Evolutionary conservation across 2,888 invertebrate genomes (phyloP).

Genomic region (Drosophila nr. medialis): DNA sequence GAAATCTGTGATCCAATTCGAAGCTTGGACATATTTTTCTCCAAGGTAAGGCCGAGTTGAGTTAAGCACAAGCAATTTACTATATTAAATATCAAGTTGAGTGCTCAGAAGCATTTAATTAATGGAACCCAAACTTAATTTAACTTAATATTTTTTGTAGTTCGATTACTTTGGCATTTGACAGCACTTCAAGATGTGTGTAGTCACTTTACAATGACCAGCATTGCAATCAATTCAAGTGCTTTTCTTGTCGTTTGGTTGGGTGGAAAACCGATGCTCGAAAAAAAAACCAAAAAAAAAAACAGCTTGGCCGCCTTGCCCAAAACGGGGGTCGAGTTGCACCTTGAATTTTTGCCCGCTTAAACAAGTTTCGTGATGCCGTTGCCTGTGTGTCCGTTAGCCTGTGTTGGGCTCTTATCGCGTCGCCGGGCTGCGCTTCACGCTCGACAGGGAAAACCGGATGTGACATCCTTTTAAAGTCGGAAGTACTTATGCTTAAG

Average conservation of each 20-base stretch:
- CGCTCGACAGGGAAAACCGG: slow-evolving; percentile 77
- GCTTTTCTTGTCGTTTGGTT: not conserved
- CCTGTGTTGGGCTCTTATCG: slow-evolving; percentile 61
- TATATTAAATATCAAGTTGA: not conserved
- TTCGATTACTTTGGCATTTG: slow-evolving; percentile 1
- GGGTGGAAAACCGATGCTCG: not conserved
- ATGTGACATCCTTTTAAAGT: slow-evolving; percentile 85
- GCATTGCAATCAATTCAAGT: slow-evolving; percentile 7
- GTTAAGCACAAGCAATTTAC: not conserved
- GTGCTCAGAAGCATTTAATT: not conserved
- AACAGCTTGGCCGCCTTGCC: slow-evolving; percentile 25
- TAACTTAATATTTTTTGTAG: not conserved
- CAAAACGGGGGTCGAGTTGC: slow-evolving; percentile 38
- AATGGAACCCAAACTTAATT: not conserved
- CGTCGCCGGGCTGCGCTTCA: slow-evolving; percentile 77
- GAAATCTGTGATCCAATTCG: not conserved
- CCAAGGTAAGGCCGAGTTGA: not conserved
- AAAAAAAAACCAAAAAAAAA: not conserved
- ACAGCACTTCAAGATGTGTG: not conserved
- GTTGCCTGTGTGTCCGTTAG: not conserved
- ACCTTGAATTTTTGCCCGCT: slow-evolving; percentile 54
- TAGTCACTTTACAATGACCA: slow-evolving; percentile 17
- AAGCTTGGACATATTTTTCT: not conserved
- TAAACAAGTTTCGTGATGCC: slow-evolving; percentile 37
- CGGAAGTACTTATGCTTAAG: slow-evolving; percentile 84